Evolutionary conservation across 2,888 invertebrate species (phyloP).

Genomic region (Dysmachus trigonus): DNA sequence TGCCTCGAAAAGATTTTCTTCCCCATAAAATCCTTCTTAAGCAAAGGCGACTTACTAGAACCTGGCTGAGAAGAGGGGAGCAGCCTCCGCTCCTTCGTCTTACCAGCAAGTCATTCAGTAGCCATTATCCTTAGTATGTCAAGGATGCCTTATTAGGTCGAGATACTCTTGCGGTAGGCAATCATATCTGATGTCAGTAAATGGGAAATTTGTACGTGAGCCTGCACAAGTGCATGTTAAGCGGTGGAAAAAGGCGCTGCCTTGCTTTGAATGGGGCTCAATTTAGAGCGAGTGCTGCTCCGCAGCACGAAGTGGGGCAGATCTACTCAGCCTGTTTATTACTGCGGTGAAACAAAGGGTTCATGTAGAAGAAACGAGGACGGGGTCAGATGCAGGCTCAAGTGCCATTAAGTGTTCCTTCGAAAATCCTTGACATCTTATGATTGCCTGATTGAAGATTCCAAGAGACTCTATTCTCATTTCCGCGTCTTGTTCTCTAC

Average conservation of each 20-base stretch:
- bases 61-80: neutral
- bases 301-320: neutral
- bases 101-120: neutral
- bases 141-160: constrained; percentile 35
- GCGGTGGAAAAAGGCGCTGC: neutral
- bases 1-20: neutral
- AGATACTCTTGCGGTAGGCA: constrained; percentile 19
- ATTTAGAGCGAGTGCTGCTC: neutral
- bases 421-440: constrained; percentile 10
- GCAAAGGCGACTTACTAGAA: neutral
- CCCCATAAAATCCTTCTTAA: neutral
- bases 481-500: neutral
- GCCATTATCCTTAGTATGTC: constrained; percentile 28
- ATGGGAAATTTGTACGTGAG: constrained; percentile 22
- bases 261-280: neutral
- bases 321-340: neutral
- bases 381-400: neutral
- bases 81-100: neutral
- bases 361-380: neutral
- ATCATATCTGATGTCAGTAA: neutral
- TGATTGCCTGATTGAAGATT: constrained; percentile 24
- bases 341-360: neutral
- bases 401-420: neutral
- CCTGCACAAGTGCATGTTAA: constrained; percentile 31
- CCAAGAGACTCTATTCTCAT: neutral